Evolutionary conservation across 2,113 vertebrate species (phyloP).

Genomic region (Oreamnos americanus): DNA sequence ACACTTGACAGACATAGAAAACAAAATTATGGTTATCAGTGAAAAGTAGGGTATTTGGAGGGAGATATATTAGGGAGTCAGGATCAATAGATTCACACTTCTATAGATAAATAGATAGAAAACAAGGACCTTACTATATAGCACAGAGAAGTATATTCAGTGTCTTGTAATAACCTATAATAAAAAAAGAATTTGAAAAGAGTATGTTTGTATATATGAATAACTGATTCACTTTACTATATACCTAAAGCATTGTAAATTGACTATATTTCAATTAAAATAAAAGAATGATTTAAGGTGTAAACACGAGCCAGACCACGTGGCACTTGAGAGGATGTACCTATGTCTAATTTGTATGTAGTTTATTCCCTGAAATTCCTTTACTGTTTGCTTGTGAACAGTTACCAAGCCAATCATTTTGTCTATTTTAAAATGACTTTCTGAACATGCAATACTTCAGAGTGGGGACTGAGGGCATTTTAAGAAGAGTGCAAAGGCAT

Average conservation of each 20-base stretch:
- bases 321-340: background rate
- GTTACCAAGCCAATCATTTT: background rate
- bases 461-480: background rate
- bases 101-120: background rate
- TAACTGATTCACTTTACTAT: background rate
- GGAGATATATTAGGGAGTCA: background rate
- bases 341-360: background rate
- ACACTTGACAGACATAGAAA: background rate
- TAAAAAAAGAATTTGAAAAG: background rate
- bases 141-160: background rate
- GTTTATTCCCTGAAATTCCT: background rate
- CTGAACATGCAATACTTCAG: background rate
- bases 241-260: background rate
- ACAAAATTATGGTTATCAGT: background rate
- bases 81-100: background rate
- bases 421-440: background rate
- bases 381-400: conserved; percentile 1
- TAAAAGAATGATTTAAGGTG: background rate
- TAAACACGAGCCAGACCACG: background rate
- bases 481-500: background rate
- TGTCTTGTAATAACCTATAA: background rate
- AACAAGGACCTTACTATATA: background rate
- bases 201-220: background rate
- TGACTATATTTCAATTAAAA: background rate
- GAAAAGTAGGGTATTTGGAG: background rate